Conservation (phyloP, 2,113 vertebrate species). For the Saccopteryx bilineata region DNA sequence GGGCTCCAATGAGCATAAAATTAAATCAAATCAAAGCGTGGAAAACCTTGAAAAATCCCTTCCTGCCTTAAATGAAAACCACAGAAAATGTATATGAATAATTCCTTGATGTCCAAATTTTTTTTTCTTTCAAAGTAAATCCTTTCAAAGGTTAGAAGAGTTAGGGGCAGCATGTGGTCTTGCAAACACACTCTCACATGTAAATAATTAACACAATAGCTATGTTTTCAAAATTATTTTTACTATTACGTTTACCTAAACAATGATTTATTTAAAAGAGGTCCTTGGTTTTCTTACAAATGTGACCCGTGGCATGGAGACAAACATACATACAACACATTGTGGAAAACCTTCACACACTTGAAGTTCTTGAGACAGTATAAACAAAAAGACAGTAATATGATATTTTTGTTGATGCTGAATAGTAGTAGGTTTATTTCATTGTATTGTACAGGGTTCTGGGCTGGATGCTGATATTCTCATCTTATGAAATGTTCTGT, state of each 20-base stretch:
- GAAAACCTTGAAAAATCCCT: constrained; percentile 73
- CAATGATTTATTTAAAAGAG: constrained; percentile 12
- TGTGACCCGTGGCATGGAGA: neutral
- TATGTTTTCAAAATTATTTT: constrained; percentile 57
- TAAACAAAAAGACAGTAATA: constrained; percentile 26
- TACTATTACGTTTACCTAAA: constrained; percentile 46
- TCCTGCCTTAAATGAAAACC: constrained; percentile 75
- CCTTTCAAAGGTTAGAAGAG: constrained; percentile 65
- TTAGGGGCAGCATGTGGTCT: constrained; percentile 46
- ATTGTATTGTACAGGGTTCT: neutral
- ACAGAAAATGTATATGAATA: constrained; percentile 62
- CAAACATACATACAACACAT: constrained; percentile 23
- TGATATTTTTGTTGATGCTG: constrained; percentile 39
- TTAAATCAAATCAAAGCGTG: constrained; percentile 77
- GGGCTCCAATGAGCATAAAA: constrained; percentile 78
- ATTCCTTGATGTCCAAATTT: constrained; percentile 68
- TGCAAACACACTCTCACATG: neutral
- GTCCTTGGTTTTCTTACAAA: constrained; percentile 40
- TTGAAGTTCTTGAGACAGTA: neutral
- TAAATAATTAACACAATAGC: constrained; percentile 62
- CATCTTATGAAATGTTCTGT: neutral
- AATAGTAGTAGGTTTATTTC: neutral
- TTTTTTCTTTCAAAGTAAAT: constrained; percentile 67
- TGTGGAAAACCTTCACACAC: neutral
- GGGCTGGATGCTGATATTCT: constrained; percentile 11